A percentile compares a stretch with the other conserved stretches of the same genome.
Evolutionary conservation across 2,797 vertebrate genomes (phyloP).

Genomic region (Danio albolineatus): DNA sequence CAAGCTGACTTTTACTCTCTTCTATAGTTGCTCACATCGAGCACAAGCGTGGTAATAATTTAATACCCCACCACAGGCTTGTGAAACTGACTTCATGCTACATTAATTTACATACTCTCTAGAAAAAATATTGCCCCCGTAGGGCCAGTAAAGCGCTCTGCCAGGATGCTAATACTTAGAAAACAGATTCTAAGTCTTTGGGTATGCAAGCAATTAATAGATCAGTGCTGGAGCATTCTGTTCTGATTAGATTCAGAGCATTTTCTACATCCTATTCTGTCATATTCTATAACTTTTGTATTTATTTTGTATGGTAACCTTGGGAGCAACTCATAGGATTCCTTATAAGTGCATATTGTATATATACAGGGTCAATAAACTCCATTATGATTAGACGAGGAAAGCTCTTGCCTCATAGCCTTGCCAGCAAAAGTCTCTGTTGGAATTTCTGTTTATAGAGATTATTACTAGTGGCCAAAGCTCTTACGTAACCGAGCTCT

Average conservation of each 20-base stretch:
- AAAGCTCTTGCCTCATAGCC: slow-evolving; percentile 10
- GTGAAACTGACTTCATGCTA: slow-evolving; percentile 52
- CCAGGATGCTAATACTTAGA: slow-evolving; percentile 53
- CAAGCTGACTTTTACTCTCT: background rate
- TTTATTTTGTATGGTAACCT: slow-evolving; percentile 12
- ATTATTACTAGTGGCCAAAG: slow-evolving; percentile 61
- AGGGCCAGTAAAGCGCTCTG: slow-evolving; percentile 40
- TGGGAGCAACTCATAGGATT: slow-evolving; percentile 11
- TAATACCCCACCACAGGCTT: slow-evolving; percentile 33
- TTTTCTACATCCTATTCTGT: background rate
- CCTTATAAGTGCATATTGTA: slow-evolving; percentile 14
- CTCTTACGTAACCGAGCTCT: slow-evolving; percentile 62
- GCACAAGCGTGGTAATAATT: slow-evolving; percentile 24
- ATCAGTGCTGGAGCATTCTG: slow-evolving; percentile 16
- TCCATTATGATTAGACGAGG: slow-evolving; percentile 25
- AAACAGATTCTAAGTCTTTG: slow-evolving; percentile 45
- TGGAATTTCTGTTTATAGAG: slow-evolving; percentile 56
- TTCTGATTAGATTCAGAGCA: slow-evolving; percentile 25
- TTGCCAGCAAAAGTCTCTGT: slow-evolving; percentile 56
- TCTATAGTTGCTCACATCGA: background rate
- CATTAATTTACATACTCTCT: slow-evolving; percentile 49
- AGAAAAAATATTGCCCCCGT: slow-evolving; percentile 34
- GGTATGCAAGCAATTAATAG: slow-evolving; percentile 45
- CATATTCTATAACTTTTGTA: slow-evolving; percentile 15
- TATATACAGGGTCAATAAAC: slow-evolving; percentile 21